Evolutionary conservation across 2,797 vertebrate genomes (phyloP).

Genomic region (Ctenopoma multispine): DNA sequence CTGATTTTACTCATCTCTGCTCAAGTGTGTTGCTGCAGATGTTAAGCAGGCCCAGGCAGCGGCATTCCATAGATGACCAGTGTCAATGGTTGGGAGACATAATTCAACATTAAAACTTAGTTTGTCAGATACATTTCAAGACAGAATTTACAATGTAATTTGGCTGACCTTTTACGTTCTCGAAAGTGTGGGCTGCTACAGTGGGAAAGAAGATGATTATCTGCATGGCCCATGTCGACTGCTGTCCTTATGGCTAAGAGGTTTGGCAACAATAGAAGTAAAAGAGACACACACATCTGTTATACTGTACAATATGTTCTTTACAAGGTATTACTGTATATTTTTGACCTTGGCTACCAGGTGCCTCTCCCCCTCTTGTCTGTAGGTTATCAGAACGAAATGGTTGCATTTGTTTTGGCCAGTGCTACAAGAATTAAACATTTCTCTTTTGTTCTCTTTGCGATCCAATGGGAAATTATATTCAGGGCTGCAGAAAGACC

Average conservation of each 20-base stretch:
- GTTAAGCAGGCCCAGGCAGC: constrained; percentile 65
- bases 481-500: constrained; percentile 75
- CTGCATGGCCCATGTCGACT: constrained; percentile 12
- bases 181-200: constrained; percentile 48
- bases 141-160: constrained; percentile 64
- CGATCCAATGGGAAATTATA: constrained; percentile 71
- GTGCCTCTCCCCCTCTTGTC: constrained; percentile 55
- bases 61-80: constrained; percentile 74
- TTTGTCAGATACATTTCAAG: constrained; percentile 60
- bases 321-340: constrained; percentile 60
- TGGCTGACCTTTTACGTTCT: constrained; percentile 60
- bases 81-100: constrained; percentile 61
- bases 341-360: constrained; percentile 70
- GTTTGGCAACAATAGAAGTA: constrained; percentile 47
- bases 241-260: constrained; percentile 30
- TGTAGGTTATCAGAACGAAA: constrained; percentile 77
- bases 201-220: constrained; percentile 40
- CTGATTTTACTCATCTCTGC: constrained; percentile 70
- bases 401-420: constrained; percentile 69
- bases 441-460: constrained; percentile 73
- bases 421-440: constrained; percentile 66
- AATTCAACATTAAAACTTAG: constrained; percentile 70
- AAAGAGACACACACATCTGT: constrained; percentile 34
- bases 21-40: constrained; percentile 70
- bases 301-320: constrained; percentile 51